Evolutionary conservation across 2,797 vertebrate genomes (phyloP), one percentile per base, ranked within the genome.

Genomic region (Carcharodon carcharias): DNA sequence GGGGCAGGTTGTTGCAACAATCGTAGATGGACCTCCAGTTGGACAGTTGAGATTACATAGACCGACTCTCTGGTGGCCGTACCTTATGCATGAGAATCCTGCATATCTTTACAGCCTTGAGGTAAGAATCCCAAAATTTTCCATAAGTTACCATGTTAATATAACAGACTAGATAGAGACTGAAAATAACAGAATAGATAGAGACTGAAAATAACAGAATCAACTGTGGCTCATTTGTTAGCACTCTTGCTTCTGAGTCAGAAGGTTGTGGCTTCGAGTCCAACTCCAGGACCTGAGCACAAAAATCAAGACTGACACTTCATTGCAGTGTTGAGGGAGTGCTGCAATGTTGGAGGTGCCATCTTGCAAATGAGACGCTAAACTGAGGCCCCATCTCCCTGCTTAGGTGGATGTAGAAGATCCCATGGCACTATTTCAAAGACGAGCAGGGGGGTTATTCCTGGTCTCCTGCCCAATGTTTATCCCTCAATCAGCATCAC

Each of bases 21-120:
- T 97, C n/a, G n/a, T 11, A 4, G 0, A 96, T 50, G 0, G 40
- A 21, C 54, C 45, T 0, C 2, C 95, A 0, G 69, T 61, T 58
- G 99, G 98, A 92, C 97, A 98, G 63, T 98, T 99, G n/a, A 98
- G 97, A 97, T 98, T 99, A 96, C 96, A 96, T 0, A 97, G 98
- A 28, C 98, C 98, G 67, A 97, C 97, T 4, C 98, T 99, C 96
- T 99, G 99, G 99, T 99, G 99, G 99, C 99, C 99, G 0, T 99
- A 99, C 96, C 97, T 99, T 97, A 99, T 99, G 99, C 98, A 99
- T 0, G 97, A 98, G 96, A 98, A 97, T 95, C 98, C 99, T 1
- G 99, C 98, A 63, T 99, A 99, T 96, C 98, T 99, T 73, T 99
- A 99, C 96, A 98, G 97, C 1, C 96, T 99, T 97, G 98, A 99